phyloP scores from a whole-genome alignment of 2,113 vertebrate species.

The Okapia johnstoni region DNA sequence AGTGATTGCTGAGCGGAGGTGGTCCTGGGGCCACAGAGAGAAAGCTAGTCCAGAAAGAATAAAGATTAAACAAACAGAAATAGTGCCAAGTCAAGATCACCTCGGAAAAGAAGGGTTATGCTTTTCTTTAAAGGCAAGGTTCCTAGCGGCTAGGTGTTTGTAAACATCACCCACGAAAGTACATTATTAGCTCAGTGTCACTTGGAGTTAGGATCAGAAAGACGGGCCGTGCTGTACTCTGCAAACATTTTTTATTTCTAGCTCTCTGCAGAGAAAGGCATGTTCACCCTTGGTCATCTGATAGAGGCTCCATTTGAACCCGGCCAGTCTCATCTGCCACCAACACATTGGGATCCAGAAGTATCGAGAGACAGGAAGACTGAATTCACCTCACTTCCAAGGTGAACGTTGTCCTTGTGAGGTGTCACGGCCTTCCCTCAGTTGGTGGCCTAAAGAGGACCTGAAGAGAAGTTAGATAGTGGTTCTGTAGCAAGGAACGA shows the following conservation, averaged over 20 bases:
- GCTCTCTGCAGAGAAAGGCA: not conserved
- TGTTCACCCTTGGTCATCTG: not conserved
- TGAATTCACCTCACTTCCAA: rapidly evolving
- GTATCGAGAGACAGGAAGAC: rapidly evolving
- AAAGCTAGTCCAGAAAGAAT: not conserved
- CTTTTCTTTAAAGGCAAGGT: not conserved
- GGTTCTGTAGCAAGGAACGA: not conserved
- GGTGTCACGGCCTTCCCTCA: rapidly evolving
- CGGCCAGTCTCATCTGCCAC: not conserved
- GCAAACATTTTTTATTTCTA: not conserved
- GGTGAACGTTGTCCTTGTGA: rapidly evolving
- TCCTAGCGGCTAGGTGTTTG: not conserved
- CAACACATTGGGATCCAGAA: rapidly evolving
- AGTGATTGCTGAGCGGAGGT: rapidly evolving
- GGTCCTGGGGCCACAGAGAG: not conserved
- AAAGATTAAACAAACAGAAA: too few relatives aligned
- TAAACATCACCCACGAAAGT: not conserved
- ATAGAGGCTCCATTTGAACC: not conserved
- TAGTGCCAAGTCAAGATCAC: too few relatives aligned
- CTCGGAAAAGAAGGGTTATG: not conserved
- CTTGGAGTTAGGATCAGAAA: not conserved
- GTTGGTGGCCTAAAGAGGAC: not conserved
- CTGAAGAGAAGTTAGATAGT: too few relatives aligned
- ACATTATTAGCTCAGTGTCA: not conserved
- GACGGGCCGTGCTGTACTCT: too few relatives aligned